Percentiles rank a stretch among this genome's conserved stretches.
Evolutionary conservation across 2,888 invertebrate species (phyloP).

Genomic region (Synergus umbraculus): DNA sequence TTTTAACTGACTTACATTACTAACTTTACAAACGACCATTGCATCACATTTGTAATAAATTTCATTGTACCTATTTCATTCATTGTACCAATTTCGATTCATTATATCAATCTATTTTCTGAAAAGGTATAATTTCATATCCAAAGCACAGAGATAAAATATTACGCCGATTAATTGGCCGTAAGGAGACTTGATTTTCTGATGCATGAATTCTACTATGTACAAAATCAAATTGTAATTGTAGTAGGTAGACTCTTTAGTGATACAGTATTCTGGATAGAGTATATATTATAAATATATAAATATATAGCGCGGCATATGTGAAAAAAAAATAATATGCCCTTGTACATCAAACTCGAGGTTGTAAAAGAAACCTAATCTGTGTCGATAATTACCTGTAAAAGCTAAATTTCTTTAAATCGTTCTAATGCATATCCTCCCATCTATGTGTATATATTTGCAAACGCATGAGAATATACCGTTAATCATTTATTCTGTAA

Average conservation of each 20-base stretch:
- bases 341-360: constrained; percentile 63
- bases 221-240: constrained; percentile 73
- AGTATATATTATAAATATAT: constrained; percentile 52
- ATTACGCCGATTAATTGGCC: constrained; percentile 43
- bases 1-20: constrained; percentile 38
- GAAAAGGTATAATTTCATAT: constrained; percentile 41
- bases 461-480: constrained; percentile 64
- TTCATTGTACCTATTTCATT: constrained; percentile 44
- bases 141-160: constrained; percentile 13
- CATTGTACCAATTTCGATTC: constrained; percentile 46
- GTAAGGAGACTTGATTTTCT: constrained; percentile 59
- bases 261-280: constrained; percentile 70
- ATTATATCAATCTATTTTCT: constrained; percentile 41
- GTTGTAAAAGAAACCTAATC: constrained; percentile 68
- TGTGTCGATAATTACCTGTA: constrained; percentile 68
- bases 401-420: constrained; percentile 60
- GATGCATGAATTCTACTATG: constrained; percentile 65
- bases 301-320: constrained; percentile 57
- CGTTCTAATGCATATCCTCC: constrained; percentile 72
- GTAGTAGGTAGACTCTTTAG: constrained; percentile 68
- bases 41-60: constrained; percentile 43
- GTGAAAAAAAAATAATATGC: constrained; percentile 45
- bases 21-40: constrained; percentile 41
- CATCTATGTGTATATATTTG: constrained; percentile 76
- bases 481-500: constrained; percentile 64